Conservation (phyloP, 23 tunicate species). For the Halocynthia roretzi region DNA sequence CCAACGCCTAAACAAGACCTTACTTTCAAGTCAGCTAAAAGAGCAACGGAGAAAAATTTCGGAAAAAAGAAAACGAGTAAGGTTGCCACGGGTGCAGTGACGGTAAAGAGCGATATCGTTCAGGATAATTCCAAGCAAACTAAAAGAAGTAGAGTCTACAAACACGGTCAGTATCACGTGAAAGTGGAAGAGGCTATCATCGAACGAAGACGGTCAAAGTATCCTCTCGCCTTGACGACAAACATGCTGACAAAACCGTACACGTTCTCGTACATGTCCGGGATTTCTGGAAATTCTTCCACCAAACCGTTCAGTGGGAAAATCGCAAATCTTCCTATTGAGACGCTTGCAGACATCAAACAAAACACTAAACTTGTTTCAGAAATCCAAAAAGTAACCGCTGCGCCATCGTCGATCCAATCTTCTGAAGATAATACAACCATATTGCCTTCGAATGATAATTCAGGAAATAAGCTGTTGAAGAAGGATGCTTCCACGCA, state of each 20-base stretch:
- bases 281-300: background rate
- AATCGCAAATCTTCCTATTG: too few relatives aligned
- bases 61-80: background rate
- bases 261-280: conserved; percentile 21
- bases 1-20: background rate
- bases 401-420: too few relatives aligned
- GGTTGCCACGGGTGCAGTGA: background rate
- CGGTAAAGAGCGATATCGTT: background rate
- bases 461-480: too few relatives aligned
- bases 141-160: conserved; percentile 2
- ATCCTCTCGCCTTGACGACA: conserved; percentile 1
- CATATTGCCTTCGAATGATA: too few relatives aligned
- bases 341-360: too few relatives aligned
- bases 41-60: background rate
- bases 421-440: too few relatives aligned
- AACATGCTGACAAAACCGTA: conserved; percentile 26
- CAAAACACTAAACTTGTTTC: too few relatives aligned
- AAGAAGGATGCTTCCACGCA: too few relatives aligned
- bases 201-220: background rate
- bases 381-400: too few relatives aligned
- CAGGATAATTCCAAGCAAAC: background rate
- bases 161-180: conserved; percentile 18
- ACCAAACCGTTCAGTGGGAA: background rate
- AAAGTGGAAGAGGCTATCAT: conserved; percentile 15
- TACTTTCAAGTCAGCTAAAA: background rate